Evolutionary conservation across 2,888 invertebrate species (phyloP), one percentile per base, ranked within the genome.

Genomic region (Oeneis ivallda): DNA sequence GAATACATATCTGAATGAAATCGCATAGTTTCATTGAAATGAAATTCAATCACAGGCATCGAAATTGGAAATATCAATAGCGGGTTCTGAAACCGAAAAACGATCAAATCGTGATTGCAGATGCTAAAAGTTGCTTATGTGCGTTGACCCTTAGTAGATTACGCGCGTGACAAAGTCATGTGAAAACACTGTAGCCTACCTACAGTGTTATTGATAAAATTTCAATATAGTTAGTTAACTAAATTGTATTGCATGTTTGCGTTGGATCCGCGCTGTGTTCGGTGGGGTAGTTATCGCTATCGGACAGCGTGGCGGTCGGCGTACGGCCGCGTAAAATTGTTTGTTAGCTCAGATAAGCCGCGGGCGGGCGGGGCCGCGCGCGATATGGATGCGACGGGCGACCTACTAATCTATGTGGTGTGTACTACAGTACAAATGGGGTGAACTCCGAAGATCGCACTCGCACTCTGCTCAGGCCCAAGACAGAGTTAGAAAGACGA

Each of bases 341-440:
- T 66, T 69, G 64, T 49, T 57, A 53, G 66, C n/a, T 45, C 64
- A 64, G 69, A 69, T 69, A 69, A 66, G 69, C 66, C 49, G 49
- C 57, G 66, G 57, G 63, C 66, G 49, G 59, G 68, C 32, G 11
- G 56, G 56, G 56, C 17, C 39, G 34, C 19, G 19, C 2, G 43
- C 59, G 49, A 41, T 57, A 34, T 59, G 53, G 49, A 34, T 59
- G 26, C 32, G 57, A 60, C 66, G 49, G n/a, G n/a, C n/a, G 54
- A 45, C 11, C 49, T 37, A 37, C 39, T 41, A 10, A 50, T 53
- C 34, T 26, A 34, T 19, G 13, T n/a, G n/a, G n/a, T n/a, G n/a
- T n/a, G n/a, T n/a, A n/a, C n/a, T n/a, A n/a, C n/a, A n/a, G n/a
- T n/a, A n/a, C n/a, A n/a, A n/a, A n/a, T n/a, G n/a, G 10, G 39